Evolutionary conservation across 2,888 invertebrate genomes (phyloP).

Genomic region (Ditylenchus weischeri): DNA sequence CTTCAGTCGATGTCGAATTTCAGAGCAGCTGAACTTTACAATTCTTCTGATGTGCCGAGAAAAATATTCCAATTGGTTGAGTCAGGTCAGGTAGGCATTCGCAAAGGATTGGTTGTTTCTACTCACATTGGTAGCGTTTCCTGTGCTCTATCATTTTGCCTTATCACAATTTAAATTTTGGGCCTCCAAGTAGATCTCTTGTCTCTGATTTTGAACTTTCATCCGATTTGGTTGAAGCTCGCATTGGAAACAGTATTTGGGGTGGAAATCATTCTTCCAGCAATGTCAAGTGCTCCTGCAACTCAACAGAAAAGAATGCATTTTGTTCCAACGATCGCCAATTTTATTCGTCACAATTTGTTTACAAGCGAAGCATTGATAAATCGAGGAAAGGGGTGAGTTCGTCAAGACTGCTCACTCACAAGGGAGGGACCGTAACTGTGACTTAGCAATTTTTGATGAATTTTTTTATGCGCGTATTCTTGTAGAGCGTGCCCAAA

Average conservation of each 20-base stretch:
- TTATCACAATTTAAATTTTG: background rate
- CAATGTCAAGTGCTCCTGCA: background rate
- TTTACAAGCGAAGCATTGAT: background rate
- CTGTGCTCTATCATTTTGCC: background rate
- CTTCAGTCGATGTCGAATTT: background rate
- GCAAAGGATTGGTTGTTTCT: conserved; percentile 3
- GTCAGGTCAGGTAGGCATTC: background rate
- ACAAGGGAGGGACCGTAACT: too few relatives aligned
- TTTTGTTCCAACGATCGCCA: background rate
- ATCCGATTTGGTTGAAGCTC: conserved; percentile 8
- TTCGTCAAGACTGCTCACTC: too few relatives aligned
- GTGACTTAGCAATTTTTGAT: too few relatives aligned
- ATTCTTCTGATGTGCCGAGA: background rate
- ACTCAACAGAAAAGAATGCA: background rate
- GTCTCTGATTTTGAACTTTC: conserved; percentile 5
- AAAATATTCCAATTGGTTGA: background rate
- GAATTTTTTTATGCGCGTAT: too few relatives aligned
- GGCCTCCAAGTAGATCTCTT: background rate
- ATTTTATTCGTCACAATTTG: conserved; percentile 2
- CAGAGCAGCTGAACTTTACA: conserved; percentile 3
- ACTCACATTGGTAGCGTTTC: background rate
- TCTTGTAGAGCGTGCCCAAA: too few relatives aligned
- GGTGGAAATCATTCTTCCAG: background rate
- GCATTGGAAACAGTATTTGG: conserved; percentile 8
- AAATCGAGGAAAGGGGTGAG: background rate